Evolutionary conservation across 1,140 invertebrate species (phyloP).

Genomic region (Zaprionus vittiger): DNA sequence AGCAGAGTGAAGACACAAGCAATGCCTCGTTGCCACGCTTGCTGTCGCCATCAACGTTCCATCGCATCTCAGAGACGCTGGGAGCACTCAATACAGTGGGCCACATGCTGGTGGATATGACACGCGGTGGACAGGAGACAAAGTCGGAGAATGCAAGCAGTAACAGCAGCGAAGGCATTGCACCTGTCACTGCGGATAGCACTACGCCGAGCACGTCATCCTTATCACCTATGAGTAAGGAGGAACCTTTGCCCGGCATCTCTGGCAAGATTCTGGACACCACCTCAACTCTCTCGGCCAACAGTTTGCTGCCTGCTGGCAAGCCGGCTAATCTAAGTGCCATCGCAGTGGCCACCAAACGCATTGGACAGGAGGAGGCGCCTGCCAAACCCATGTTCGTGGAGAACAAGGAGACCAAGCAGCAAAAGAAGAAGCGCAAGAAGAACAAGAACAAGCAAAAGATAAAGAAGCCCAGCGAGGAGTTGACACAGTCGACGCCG

Average conservation of each 20-base stretch:
- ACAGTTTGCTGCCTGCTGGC: slow-evolving; percentile 68
- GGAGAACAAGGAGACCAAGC: slow-evolving; percentile 80
- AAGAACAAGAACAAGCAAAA: slow-evolving; percentile 80
- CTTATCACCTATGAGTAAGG: slow-evolving; percentile 12
- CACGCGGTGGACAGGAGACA: slow-evolving; percentile 84
- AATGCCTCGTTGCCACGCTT: slow-evolving; percentile 83
- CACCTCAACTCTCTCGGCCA: slow-evolving; percentile 59
- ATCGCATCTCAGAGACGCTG: slow-evolving; percentile 88
- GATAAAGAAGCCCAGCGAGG: slow-evolving; percentile 84
- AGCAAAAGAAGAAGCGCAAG: slow-evolving; percentile 76
- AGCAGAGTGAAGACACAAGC: slow-evolving; percentile 56
- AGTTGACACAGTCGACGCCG: slow-evolving; percentile 32
- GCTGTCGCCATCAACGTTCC: slow-evolving; percentile 86
- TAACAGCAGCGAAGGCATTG: slow-evolving; percentile 47
- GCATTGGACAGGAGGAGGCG: slow-evolving; percentile 73
- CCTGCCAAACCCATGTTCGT: slow-evolving; percentile 70
- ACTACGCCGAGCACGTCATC: slow-evolving; percentile 12
- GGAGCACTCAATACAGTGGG: slow-evolving; percentile 93
- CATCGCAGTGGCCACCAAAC: slow-evolving; percentile 65
- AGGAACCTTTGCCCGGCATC: slow-evolving; percentile 52
- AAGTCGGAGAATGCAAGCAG: slow-evolving; percentile 73
- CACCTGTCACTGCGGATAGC: slow-evolving; percentile 1
- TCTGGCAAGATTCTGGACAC: slow-evolving; percentile 64
- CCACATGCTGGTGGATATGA: slow-evolving; percentile 93
- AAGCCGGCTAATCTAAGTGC: slow-evolving; percentile 69